Evolutionary conservation across 2,888 invertebrate genomes (phyloP).

Genomic region (Alentia gelatinosa): DNA sequence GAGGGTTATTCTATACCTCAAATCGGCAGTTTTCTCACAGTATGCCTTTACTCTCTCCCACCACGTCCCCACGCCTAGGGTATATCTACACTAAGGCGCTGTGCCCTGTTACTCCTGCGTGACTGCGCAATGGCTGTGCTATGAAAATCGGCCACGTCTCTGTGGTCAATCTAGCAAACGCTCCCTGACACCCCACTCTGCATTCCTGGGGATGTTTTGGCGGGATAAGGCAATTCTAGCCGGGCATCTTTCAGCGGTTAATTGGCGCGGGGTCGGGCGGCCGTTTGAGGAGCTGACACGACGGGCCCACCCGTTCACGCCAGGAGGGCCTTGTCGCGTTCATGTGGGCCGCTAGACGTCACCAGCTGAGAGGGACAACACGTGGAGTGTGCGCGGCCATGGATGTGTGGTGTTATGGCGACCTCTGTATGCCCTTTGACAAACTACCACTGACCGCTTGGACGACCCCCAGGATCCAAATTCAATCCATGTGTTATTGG

Average conservation of each 20-base stretch:
- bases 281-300: neutral
- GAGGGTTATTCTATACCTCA: too few species aligned
- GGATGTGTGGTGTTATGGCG: conserved; percentile 47
- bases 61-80: too few species aligned
- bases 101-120: neutral
- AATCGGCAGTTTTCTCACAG: too few species aligned
- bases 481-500: neutral
- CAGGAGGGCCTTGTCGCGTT: neutral
- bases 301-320: neutral
- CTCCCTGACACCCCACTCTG: neutral
- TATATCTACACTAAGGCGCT: too few species aligned
- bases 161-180: conserved; percentile 25
- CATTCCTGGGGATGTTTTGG: conserved; percentile 28
- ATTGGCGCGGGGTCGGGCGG: neutral
- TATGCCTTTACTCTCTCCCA: too few species aligned
- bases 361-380: conserved; percentile 22
- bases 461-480: conserved; percentile 16
- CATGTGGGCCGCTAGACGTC: neutral
- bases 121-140: neutral
- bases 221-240: neutral
- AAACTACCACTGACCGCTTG: neutral
- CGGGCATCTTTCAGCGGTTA: conserved; percentile 4
- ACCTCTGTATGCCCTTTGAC: conserved; percentile 26
- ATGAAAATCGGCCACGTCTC: too few species aligned
- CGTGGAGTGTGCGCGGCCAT: neutral